Base-by-base conservation (phyloP, 2,888 invertebrate species). In the Hartigia nigra region DNA sequence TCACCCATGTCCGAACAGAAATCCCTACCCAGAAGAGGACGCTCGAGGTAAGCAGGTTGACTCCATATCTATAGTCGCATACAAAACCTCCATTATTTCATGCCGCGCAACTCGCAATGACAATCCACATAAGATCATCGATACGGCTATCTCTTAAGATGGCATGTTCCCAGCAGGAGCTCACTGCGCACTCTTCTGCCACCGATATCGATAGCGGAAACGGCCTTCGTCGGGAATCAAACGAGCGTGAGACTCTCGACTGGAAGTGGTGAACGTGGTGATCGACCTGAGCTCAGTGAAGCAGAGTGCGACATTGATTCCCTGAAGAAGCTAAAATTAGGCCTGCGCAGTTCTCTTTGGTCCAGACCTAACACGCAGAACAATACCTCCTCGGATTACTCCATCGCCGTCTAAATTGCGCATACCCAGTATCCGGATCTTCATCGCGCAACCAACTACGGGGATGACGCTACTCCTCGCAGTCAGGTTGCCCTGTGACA, bases 1-100 rank as follows among this genome's bases (percentile, higher is more conserved):
- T 95, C 95, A 86, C 95, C 95, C 88, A 95, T 95, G 95, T 95
- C 95, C 89, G 95, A 95, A 91, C 95, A 95, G 92, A 95, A 95
- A 92, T 95, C 95, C 86, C 92, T 95, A 89, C 95, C 95, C 86
- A 93, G 95, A 90, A 93, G 95, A 91, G 94, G 94, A 92, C 94
- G 95, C 91, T 94, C 95, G 92, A 95, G 95, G 95, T 95, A 94
- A 92, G 80, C 55, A 55, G 55, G 55, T 55, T 55, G 23, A 55
- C 55, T 55, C 55, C 55, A 55, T 55, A 55, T 55, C 55, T 9
- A 55, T 23, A 23, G 55, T 55, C 55, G 55, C 55, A 55, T 55
- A 23, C 9, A 23, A 23, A 55, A 55, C 55, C 23, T 55, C 55
- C 9, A 55, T 55, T 0, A 55, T 55, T 55, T 55, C 55, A 23